Evolutionary conservation across 2,888 invertebrate genomes (phyloP), one percentile per base, ranked within the genome.

Genomic region (Slavum lentiscoides): DNA sequence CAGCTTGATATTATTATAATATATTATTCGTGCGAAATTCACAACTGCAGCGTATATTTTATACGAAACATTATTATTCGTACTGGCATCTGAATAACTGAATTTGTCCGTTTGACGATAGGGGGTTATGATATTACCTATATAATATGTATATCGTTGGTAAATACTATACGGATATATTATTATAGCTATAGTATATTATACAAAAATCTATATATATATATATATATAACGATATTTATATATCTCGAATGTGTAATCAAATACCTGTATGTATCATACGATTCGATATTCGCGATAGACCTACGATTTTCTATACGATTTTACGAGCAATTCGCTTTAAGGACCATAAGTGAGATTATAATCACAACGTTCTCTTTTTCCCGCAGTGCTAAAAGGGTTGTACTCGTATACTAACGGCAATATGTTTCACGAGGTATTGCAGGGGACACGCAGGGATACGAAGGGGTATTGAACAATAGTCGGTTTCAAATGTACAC

Each of bases 381-480:
- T 43, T 4, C 13, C 11, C 30, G 30, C 30, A 30, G 6, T 7
- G 7, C 61, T 23, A 58, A 58, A 74, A 9, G 74, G 74, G 66
- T 74, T 66, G 55, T 30, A n/a, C 1, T 30, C 30, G 30, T 30
- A 19, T 19, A 19, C 61, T 9, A 13, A 21, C 39, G 8, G 58
- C 75, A 75, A 75, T 75, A 75, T 75, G 75, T 67, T 75, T 23
- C 43, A 17, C 19, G 43, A 55, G 39, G 53, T 68, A 17, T 43
- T 43, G 30, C 30, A 30, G 43, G 43, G 53, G 17, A 21, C 21
- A 74, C 58, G 39, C 21, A 21, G 43, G 30, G 30, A 30, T 30
- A 43, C 9, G 6, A 67, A 75, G 67, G 75, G 75, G 67, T 75
- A 23, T 58, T 21, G 67, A 58, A 75, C 75, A 75, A 75, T 75